Conservation (phyloP, 2,113 vertebrate genomes). For the Xenopus borealis region DNA sequence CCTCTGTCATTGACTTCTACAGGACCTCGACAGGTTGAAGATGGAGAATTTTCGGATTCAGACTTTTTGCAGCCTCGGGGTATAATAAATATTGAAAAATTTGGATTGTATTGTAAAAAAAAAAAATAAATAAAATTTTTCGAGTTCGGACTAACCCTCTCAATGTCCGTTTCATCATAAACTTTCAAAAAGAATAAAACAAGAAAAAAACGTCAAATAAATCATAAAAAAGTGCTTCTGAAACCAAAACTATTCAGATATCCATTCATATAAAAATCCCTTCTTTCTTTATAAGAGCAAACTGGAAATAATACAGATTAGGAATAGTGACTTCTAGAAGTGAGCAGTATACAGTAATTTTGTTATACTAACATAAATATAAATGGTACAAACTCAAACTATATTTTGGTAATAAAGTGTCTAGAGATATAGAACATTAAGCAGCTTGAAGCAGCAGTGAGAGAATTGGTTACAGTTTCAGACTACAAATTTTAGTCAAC, state of each 20-base stretch:
- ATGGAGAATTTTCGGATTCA: too few species aligned
- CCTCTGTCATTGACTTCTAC: too few species aligned
- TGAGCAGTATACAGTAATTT: too few species aligned
- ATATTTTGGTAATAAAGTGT: constrained; percentile 41
- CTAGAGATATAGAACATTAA: constrained; percentile 42
- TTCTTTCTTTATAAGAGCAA: too few species aligned
- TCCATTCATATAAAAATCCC: not conserved
- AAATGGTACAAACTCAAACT: not conserved
- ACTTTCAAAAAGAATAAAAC: constrained; percentile 1
- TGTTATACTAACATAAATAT: not conserved
- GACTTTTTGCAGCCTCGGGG: too few species aligned
- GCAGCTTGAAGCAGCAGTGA: constrained; percentile 51
- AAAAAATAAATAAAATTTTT: too few species aligned
- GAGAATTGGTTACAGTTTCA: not conserved
- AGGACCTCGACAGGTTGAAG: too few species aligned
- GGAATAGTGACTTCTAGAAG: not conserved
- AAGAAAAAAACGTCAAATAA: not conserved
- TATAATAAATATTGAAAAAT: too few species aligned
- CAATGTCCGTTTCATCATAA: not conserved
- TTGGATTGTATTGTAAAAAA: too few species aligned
- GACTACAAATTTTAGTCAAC: not conserved
- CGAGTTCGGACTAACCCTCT: too few species aligned
- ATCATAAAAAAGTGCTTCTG: not conserved
- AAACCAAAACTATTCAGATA: not conserved
- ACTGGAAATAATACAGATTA: too few species aligned